These are phyloP conservation scores for Numida meleagris DNA, from an alignment of 2,113 vertebrate genomes.

Conservation along the genomic window DNA sequence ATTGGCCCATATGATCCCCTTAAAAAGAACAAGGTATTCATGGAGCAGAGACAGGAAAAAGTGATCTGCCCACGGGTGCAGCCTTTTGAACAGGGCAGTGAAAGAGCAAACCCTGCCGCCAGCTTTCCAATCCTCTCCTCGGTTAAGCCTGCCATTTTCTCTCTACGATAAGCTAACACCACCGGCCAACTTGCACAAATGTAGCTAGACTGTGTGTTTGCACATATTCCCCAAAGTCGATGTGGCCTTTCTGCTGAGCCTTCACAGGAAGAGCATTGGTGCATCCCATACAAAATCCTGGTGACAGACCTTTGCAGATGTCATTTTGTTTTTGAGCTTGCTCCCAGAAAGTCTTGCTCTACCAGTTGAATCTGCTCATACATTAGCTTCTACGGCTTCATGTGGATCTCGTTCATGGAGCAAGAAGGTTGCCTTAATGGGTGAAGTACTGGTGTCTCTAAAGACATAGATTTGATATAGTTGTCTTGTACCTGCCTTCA, in stretches of 20 bases:
- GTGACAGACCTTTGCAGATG: not conserved
- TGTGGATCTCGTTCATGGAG: not conserved
- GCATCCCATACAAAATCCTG: not conserved
- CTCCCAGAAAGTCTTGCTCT: not conserved
- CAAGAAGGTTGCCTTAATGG: not conserved
- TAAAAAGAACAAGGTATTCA: not conserved
- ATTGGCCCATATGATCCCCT: not conserved
- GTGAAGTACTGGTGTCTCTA: not conserved
- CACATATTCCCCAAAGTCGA: fast-evolving
- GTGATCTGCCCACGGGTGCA: not conserved
- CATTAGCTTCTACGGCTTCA: fast-evolving
- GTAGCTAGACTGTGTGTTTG: not conserved
- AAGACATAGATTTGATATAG: not conserved
- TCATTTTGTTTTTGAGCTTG: not conserved
- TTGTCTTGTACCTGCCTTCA: not conserved
- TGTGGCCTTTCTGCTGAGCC: not conserved
- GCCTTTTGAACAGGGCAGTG: not conserved
- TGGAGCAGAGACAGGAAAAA: not conserved
- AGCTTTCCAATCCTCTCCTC: not conserved
- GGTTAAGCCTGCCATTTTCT: not conserved
- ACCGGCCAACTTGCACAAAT: not conserved
- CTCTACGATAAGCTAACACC: not conserved
- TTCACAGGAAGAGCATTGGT: not conserved
- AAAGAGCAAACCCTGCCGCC: not conserved
- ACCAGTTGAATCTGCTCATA: not conserved